Evolutionary conservation across 2,113 vertebrate genomes (phyloP), one percentile per base, ranked within the genome.

Genomic region (Cranoglanis bouderius): DNA sequence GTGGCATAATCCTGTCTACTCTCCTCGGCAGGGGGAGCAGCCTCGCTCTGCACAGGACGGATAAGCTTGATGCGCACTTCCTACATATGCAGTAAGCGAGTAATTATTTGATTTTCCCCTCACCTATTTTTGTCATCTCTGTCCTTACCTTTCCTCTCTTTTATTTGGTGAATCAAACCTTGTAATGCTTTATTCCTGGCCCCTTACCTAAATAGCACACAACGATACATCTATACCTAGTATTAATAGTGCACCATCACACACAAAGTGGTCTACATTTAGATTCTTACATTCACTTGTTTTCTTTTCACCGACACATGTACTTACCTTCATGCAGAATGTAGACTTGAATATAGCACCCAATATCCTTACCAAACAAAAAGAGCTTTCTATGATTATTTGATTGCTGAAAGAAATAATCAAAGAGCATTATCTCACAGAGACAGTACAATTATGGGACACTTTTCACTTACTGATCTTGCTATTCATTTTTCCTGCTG

Each of bases 1-100:
- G 94, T 92, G 88, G 40, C 90, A 95, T 94, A 95, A 96, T 96
- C 93, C 94, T 94, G 94, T 95, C 95, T 91, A 86, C 85, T 92
- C 82, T 92, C 85, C 86, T 43, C 84, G 63, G 92, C 89, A 88
- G 92, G 89, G 89, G 85, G 87, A 89, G 84, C 87, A 82, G 90
- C 90, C 91, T 91, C 87, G 92, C 91, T 90, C 89, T 90, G 90
- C 89, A 63, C 77, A 74, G 38, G 6, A 81, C 10, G 84, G 91
- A 93, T 90, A 92, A 94, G 81, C 55, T 43, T 55, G 77, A 81
- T 35, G 49, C 1, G 13, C 26, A 40, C 24, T 43, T 83, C 81
- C 21, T 38, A 40, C 12, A 83, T 61, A 82, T 3, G 21, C 12
- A 61, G n/a, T 38, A 24, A 82, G 32, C 19, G 1, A 83, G 24